Evolutionary conservation across 2,888 invertebrate genomes (phyloP), one percentile per base, ranked within the genome.

Genomic region (Nebria brevicollis): DNA sequence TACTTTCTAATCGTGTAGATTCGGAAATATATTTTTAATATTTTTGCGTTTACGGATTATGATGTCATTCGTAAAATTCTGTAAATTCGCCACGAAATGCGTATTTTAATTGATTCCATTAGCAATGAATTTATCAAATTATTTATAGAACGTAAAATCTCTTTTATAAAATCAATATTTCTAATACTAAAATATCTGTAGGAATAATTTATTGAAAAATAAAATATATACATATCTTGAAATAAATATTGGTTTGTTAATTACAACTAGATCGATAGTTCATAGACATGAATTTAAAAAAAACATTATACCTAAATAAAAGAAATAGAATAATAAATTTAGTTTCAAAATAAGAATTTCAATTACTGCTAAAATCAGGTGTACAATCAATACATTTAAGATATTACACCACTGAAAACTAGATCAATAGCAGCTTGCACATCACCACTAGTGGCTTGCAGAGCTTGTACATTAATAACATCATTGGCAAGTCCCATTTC

Each of bases 401-500:
- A 82, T 80, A 90, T 88, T 72, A 88, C 89, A 66, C 93, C 93
- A 84, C 91, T 94, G 86, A 98, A 95, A 26, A 98, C 94, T 77
- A 98, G 91, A 88, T 98, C 97, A 81, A 98, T 94, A 15, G 98
- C 98, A 25, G 95, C 95, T 86, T 96, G 96, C 2, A 98, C 94
- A 87, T 98, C 96, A 77, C 98, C 98, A 84, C 90, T 88, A 74
- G 95, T 95, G 78, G 95, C 93, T 83, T 94, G 93, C 66, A 98
- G 90, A 2, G 97, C 98, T 84, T 95, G 93, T n/a, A 96, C 89
- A 87, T 97, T 97, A 77, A 95, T 90, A 2, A 93, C 92, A 86
- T 97, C 96, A 89, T 98, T 95, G 41, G 93, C 90, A 25, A 98
- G 93, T 0, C 98, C 98, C 93, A 98, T 95, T 87, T 98, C 97